Conservation (phyloP, 2,888 invertebrate genomes). For the Odontocolon sp. region DNA sequence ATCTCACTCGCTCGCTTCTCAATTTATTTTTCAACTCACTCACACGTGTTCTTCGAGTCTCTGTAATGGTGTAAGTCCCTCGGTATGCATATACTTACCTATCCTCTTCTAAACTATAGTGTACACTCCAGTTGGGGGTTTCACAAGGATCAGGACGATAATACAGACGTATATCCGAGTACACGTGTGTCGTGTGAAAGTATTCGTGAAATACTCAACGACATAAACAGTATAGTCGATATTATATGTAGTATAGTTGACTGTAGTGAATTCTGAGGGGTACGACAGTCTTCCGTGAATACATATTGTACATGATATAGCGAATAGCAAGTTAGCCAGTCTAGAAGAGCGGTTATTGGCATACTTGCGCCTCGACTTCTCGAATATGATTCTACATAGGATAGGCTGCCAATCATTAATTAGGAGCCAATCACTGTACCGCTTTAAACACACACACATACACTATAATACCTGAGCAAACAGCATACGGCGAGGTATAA, state of each 20-base stretch:
- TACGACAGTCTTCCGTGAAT: no score
- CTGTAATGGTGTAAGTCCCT: no score
- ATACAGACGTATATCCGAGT: constrained; percentile 28
- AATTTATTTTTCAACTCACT: constrained; percentile 14
- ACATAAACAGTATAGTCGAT: no score
- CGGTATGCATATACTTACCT: not conserved
- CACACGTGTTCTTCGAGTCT: not conserved
- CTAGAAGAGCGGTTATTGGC: no score
- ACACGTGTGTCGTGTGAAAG: not conserved
- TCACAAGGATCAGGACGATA: constrained; percentile 26
- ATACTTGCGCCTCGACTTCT: no score
- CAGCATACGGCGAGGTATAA: constrained; percentile 27
- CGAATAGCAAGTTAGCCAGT: no score
- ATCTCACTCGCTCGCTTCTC: not conserved
- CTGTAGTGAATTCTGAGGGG: no score
- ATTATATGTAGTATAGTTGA: no score
- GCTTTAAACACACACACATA: constrained; percentile 3
- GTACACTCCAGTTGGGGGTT: constrained; percentile 1
- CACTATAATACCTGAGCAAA: constrained; percentile 14
- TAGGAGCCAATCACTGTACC: no score
- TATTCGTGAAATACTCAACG: constrained; percentile 28
- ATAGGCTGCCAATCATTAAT: no score
- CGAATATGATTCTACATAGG: no score
- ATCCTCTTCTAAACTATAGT: not conserved
- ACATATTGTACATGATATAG: no score